Base-by-base conservation (phyloP, 2,888 invertebrate species). In the Xylophagus ater region DNA sequence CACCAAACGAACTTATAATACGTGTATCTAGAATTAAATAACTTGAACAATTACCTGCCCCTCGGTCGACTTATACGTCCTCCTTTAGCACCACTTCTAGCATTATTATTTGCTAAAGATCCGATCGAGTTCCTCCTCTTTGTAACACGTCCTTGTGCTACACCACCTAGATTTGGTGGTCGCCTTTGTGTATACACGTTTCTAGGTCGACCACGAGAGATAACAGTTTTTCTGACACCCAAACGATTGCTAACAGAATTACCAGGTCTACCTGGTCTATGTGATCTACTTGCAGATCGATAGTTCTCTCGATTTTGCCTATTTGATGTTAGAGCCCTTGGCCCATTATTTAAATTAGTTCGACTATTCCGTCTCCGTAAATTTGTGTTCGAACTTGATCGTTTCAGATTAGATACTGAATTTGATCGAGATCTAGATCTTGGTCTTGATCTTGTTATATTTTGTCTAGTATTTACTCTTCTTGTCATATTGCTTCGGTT, bases 111-210 rank as follows among this genome's bases (percentile, higher is more conserved):
- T 34, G 44, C 47, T n/a, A 47, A 45, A 14, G 42, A 10, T 7
- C 17, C 42, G 37, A 38, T 43, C 32, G 52, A 51, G 46, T 54
- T 55, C 30, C 54, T 53, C 43, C 57, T 52, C 43, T 56, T 60
- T 13, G 53, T 53, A 19, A 61, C 51, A 19, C 59, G 57, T 18
- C 61, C 62, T 14, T 51, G 45, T 30, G 54, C 52, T 2, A 59
- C 53, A 21, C 56, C 35, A 19, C 19, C 31, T 20, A 33, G 23
- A 10, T 30, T n/a, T n/a, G n/a, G 31, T 12, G 20, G 31, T 18
- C 35, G 39, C 15, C 31, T 36, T 29, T 39, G 31, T 17, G 23
- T 25, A 28, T 33, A 32, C 8, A 21, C 33, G 6, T 20, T 21
- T 26, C 34, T 10, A n/a, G 23, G 30, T 13, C 40, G 37, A 21